A percentile compares a stretch with the other conserved stretches of the same genome.
phyloP scores from a whole-genome alignment of 1,140 invertebrate species.

The Tetramorium alpestre region DNA sequence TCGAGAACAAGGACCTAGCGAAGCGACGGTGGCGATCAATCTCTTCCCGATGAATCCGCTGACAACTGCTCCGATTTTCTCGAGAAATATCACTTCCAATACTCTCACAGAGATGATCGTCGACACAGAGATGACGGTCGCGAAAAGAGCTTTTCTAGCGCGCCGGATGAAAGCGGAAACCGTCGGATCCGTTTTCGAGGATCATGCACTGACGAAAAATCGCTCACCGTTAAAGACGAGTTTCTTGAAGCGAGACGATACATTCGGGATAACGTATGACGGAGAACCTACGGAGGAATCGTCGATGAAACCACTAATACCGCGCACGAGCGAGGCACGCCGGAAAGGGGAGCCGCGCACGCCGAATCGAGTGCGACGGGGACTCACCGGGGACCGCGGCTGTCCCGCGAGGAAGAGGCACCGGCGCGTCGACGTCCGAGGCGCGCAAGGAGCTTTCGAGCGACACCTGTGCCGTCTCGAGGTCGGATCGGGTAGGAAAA shows the following conservation, averaged over 20 bases:
- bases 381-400: constrained; percentile 9
- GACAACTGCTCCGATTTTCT: not conserved
- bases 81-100: constrained; percentile 5
- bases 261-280: not conserved
- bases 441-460: constrained; percentile 36
- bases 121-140: not conserved
- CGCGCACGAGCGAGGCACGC: constrained; percentile 3
- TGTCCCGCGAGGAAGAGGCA: constrained; percentile 7
- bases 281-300: not conserved
- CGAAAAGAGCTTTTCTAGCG: not conserved
- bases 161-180: not conserved
- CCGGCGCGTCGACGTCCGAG: constrained; percentile 1
- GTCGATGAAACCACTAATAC: not conserved
- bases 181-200: not conserved
- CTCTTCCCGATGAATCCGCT: not conserved
- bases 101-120: not conserved
- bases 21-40: not conserved
- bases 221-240: not conserved
- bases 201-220: not conserved
- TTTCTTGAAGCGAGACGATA: not conserved
- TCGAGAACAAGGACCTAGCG: not conserved
- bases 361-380: constrained; percentile 12
- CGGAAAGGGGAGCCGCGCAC: not conserved
- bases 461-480: constrained; percentile 45
- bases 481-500: not conserved